These are phyloP conservation scores for Hetaerina titia DNA, from an alignment of 2,888 invertebrate species.

Conservation along the genomic window DNA sequence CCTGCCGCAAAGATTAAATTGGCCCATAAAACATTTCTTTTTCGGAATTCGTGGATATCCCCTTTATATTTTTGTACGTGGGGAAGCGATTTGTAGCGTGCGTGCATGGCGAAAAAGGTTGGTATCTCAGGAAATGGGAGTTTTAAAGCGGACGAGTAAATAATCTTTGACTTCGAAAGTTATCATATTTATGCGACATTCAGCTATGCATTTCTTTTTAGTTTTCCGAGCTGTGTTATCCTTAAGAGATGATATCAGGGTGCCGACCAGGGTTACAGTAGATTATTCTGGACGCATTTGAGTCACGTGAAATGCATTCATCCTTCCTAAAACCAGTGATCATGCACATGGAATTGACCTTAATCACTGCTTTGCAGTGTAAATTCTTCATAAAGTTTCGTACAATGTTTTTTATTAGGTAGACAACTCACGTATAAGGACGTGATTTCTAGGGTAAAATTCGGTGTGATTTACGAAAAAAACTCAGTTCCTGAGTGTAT, in stretches of 20 bases:
- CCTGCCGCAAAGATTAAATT: background rate
- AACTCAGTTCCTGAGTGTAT: too few relatives aligned
- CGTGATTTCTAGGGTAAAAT: too few relatives aligned
- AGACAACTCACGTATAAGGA: too few relatives aligned
- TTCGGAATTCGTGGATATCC: background rate
- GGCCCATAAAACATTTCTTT: conserved; percentile 10
- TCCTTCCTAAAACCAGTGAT: background rate
- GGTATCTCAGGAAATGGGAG: conserved; percentile 16
- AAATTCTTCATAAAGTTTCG: background rate
- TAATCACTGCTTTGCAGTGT: background rate
- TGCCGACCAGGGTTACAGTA: background rate
- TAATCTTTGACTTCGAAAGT: background rate
- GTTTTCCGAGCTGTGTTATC: background rate
- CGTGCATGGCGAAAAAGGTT: background rate
- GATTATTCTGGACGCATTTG: background rate
- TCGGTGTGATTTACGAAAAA: too few relatives aligned
- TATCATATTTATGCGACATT: conserved; percentile 9
- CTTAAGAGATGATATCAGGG: background rate
- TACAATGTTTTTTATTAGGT: background rate
- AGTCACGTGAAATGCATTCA: background rate
- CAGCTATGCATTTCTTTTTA: background rate
- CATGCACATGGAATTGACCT: background rate
- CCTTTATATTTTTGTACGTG: background rate
- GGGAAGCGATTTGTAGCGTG: background rate
- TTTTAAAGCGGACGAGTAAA: conserved; percentile 1